These are phyloP conservation scores for Pentamera pediparva DNA, from an alignment of 53 echinoderm and acorn worm species.

Conservation along the genomic window DNA sequence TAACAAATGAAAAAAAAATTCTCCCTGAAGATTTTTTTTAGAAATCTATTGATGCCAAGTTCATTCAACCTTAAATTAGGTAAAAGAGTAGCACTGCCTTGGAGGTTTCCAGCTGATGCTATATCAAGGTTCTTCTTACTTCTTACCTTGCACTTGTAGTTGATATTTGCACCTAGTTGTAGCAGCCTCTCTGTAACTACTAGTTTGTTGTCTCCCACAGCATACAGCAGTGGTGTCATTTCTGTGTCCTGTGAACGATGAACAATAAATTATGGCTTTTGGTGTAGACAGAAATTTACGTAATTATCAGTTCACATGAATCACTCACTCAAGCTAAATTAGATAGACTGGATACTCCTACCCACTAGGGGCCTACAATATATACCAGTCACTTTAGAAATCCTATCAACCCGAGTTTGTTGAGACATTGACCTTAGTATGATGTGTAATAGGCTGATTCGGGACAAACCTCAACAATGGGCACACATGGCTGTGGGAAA, in stretches of 20 bases:
- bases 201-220: constrained; percentile 82
- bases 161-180: constrained; percentile 82
- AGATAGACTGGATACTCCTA: not conserved
- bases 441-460: no score
- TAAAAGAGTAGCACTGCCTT: not conserved
- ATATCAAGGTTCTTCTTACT: not conserved
- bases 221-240: constrained; percentile 73
- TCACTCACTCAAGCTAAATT: no score
- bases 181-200: constrained; percentile 72
- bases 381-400: not conserved
- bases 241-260: constrained; percentile 59
- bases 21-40: no score
- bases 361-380: not conserved
- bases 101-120: not conserved
- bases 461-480: no score
- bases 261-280: not conserved
- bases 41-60: no score
- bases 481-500: no score
- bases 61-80: no score
- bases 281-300: no score
- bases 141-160: constrained; percentile 86
- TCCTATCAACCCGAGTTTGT: not conserved
- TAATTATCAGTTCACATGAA: no score
- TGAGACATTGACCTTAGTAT: no score
- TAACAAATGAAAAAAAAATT: no score